phyloP scores from a whole-genome alignment of 2,888 invertebrate genomes.

The Nemapogon koenigi region DNA sequence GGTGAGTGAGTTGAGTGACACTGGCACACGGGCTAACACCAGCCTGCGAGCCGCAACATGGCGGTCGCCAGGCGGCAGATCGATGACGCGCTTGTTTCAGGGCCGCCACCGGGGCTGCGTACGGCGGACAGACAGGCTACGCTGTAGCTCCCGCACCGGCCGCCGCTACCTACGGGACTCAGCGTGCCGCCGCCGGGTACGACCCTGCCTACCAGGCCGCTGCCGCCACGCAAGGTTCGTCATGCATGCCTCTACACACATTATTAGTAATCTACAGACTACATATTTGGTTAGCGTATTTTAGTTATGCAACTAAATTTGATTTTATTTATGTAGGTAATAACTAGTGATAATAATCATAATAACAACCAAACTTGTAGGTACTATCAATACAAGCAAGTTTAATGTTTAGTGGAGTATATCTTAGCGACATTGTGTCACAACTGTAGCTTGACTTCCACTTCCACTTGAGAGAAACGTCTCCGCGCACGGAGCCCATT shows the following conservation, averaged over 20 bases:
- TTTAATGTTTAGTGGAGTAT: no score
- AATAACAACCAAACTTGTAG: no score
- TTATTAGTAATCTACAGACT: not conserved
- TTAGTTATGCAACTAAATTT: no score
- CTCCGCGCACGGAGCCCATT: no score
- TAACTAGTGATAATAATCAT: not conserved
- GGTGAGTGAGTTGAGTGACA: constrained; percentile 61
- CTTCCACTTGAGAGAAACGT: no score
- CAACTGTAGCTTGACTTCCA: no score
- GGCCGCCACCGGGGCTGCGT: constrained; percentile 79
- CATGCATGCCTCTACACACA: constrained; percentile 21
- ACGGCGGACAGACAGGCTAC: constrained; percentile 85
- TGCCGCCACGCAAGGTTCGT: constrained; percentile 77
- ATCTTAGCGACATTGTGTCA: no score
- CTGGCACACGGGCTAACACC: no score
- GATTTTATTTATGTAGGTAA: not conserved
- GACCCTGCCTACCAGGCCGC: constrained; percentile 85
- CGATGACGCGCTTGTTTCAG: constrained; percentile 31
- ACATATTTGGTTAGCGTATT: not conserved
- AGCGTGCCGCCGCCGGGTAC: constrained; percentile 80
- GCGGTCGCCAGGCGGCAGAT: constrained; percentile 11
- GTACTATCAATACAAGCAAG: no score
- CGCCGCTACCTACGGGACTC: constrained; percentile 85
- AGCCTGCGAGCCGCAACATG: constrained; percentile 33
- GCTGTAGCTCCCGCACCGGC: constrained; percentile 83